phyloP scores from a whole-genome alignment of 2,797 vertebrate genomes.

The Hapalemur alaotrensis region DNA sequence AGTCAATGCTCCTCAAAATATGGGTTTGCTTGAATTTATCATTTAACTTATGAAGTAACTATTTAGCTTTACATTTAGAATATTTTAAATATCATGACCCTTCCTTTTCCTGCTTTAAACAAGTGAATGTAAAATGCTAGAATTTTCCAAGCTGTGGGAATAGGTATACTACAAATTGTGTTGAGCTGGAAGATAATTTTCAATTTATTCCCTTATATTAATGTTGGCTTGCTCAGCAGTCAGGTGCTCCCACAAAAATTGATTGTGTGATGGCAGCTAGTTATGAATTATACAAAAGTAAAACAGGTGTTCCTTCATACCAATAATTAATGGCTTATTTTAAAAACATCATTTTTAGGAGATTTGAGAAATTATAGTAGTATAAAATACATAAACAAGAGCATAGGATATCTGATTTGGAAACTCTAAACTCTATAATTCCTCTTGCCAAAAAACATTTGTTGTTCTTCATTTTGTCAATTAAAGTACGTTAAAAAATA shows the following conservation, averaged over 20 bases:
- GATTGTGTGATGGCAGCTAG: constrained; percentile 8
- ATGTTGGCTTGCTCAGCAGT: constrained; percentile 20
- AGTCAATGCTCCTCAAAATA: background rate
- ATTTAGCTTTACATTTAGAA: background rate
- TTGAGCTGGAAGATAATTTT: background rate
- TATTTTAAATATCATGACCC: background rate
- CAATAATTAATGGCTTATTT: constrained; percentile 27
- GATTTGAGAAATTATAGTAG: background rate
- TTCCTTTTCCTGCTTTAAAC: background rate
- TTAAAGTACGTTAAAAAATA: background rate
- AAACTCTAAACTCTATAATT: background rate
- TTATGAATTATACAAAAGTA: constrained; percentile 28
- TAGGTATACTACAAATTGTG: background rate
- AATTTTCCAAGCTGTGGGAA: background rate
- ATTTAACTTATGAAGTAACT: background rate
- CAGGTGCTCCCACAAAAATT: background rate
- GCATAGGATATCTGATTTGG: background rate
- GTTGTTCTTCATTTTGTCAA: background rate
- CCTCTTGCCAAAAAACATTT: background rate
- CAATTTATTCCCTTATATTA: background rate
- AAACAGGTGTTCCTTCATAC: background rate
- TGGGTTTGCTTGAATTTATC: background rate
- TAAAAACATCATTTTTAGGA: background rate
- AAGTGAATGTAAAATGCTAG: background rate
- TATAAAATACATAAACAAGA: background rate